Evolutionary conservation across 2,888 invertebrate species (phyloP).

Genomic region (Phoenoteleia sp.): DNA sequence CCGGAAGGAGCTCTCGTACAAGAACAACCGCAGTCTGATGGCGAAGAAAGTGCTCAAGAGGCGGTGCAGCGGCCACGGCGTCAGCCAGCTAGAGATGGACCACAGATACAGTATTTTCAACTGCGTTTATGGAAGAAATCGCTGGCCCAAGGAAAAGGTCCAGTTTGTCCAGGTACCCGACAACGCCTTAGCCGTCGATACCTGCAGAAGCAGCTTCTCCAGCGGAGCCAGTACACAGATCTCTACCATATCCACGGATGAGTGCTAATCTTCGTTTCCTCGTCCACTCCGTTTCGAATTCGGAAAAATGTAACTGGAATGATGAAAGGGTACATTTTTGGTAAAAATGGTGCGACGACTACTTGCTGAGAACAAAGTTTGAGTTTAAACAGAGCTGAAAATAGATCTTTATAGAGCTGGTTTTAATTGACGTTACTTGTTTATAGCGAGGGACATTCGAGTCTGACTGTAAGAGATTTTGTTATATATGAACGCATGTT

Average conservation of each 20-base stretch:
- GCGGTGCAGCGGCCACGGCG: constrained; percentile 80
- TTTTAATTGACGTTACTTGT: too few relatives aligned
- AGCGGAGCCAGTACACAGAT: constrained; percentile 89
- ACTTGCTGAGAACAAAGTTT: too few relatives aligned
- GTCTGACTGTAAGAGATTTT: too few relatives aligned
- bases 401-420: too few relatives aligned
- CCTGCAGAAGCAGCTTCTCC: constrained; percentile 89
- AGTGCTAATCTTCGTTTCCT: constrained; percentile 77
- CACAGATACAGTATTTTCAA: constrained; percentile 84
- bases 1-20: constrained; percentile 83
- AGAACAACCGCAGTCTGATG: constrained; percentile 86
- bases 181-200: constrained; percentile 88
- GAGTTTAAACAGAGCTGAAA: too few relatives aligned
- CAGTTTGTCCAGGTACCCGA: constrained; percentile 88
- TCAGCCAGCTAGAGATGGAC: constrained; percentile 79
- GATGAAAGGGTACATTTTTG: too few relatives aligned
- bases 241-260: constrained; percentile 89
- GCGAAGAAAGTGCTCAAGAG: constrained; percentile 85
- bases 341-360: too few relatives aligned
- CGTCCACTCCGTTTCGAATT: background rate
- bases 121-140: constrained; percentile 83
- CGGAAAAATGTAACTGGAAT: constrained; percentile 38
- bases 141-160: constrained; percentile 86
- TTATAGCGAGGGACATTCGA: too few relatives aligned
- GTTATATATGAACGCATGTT: too few relatives aligned